Conservation (phyloP, 2,797 vertebrate genomes). For the Argentina silus region DNA sequence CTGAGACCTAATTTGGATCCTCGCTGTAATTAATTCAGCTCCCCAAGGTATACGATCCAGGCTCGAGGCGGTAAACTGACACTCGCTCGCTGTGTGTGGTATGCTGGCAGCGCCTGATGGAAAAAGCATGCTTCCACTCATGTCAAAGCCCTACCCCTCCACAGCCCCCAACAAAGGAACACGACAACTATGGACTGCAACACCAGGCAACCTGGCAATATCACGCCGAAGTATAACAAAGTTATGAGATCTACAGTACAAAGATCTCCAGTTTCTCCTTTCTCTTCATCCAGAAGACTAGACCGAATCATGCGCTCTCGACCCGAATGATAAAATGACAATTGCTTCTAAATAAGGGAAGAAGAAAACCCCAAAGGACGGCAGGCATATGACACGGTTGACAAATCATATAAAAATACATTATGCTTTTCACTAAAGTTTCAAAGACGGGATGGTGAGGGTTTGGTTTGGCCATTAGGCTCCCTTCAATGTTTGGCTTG, state of each 20-base stretch:
- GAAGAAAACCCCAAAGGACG: neutral
- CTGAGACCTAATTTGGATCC: slow-evolving; percentile 73
- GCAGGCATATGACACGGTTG: neutral
- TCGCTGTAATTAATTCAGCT: slow-evolving; percentile 88
- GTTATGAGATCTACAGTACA: neutral
- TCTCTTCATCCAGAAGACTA: neutral
- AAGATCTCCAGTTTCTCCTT: neutral
- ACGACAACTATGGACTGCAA: slow-evolving; percentile 53
- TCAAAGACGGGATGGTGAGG: neutral
- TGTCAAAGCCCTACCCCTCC: slow-evolving; percentile 85
- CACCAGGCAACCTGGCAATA: slow-evolving; percentile 11
- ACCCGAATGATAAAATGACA: neutral
- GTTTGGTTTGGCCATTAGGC: neutral
- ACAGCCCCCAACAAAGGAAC: slow-evolving; percentile 72
- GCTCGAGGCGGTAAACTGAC: slow-evolving; percentile 91
- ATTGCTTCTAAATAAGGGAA: neutral
- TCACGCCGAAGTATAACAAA: neutral
- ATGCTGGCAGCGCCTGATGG: slow-evolving; percentile 90
- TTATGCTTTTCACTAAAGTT: too few species aligned
- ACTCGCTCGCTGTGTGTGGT: slow-evolving; percentile 94
- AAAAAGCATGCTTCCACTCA: slow-evolving; percentile 97
- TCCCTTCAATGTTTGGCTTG: slow-evolving; percentile 50
- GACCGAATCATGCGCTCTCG: neutral
- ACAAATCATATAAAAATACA: too few species aligned
- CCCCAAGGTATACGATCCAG: slow-evolving; percentile 83